A percentile compares a stretch with the other conserved stretches of the same genome.
Evolutionary conservation across 2,113 vertebrate genomes (phyloP).

Genomic region (Hypanus sabinus): DNA sequence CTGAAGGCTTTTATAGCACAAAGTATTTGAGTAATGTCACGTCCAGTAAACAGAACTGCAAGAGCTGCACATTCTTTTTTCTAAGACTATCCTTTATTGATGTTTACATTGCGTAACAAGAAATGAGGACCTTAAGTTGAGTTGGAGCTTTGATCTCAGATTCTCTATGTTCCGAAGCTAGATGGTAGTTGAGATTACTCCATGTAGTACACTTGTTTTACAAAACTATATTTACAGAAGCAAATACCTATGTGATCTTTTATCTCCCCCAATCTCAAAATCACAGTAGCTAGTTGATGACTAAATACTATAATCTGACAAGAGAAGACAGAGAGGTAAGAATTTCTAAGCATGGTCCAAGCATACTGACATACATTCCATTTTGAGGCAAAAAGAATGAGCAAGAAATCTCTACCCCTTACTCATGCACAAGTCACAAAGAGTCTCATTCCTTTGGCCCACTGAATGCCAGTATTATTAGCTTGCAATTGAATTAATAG

Average conservation of each 20-base stretch:
- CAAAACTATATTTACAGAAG: constrained; percentile 29
- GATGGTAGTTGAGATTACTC: constrained; percentile 27
- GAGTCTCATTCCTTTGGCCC: constrained; percentile 13
- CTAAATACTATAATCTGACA: constrained; percentile 49
- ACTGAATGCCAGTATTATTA: constrained; percentile 39
- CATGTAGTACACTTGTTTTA: constrained; percentile 29
- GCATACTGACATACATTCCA: constrained; percentile 50
- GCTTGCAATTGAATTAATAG: constrained; percentile 42
- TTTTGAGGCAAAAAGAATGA: constrained; percentile 45
- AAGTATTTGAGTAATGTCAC: constrained; percentile 31
- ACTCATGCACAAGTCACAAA: constrained; percentile 3
- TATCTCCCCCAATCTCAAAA: constrained; percentile 46
- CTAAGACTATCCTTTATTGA: constrained; percentile 11
- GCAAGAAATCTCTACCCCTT: constrained; percentile 40
- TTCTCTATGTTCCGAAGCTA: constrained; percentile 27
- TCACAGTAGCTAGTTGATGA: constrained; percentile 43
- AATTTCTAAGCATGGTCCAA: constrained; percentile 46
- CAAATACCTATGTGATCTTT: constrained; percentile 37
- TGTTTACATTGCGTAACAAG: constrained; percentile 34
- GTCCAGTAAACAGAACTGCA: constrained; percentile 31
- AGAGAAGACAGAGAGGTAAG: constrained; percentile 45
- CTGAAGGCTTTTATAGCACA: neutral
- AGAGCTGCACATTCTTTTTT: constrained; percentile 13
- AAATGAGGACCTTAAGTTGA: constrained; percentile 9
- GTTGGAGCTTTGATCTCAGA: constrained; percentile 22